Evolutionary conservation across 2,797 vertebrate genomes (phyloP).

Genomic region (Lindbergichthys nudifrons): DNA sequence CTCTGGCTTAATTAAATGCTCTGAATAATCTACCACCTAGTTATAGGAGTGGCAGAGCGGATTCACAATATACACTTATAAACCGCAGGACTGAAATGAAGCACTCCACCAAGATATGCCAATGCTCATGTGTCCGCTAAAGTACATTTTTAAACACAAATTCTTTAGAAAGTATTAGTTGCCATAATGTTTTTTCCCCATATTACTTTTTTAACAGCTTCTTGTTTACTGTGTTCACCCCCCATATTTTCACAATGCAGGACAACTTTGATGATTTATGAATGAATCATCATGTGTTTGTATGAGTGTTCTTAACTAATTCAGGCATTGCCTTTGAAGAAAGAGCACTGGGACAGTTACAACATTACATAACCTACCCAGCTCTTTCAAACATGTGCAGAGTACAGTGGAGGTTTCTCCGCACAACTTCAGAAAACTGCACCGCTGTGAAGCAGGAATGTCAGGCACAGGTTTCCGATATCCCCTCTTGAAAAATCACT

Average conservation of each 20-base stretch:
- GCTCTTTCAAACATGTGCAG: slow-evolving; percentile 40
- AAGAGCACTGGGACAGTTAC: slow-evolving; percentile 44
- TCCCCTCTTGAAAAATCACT: slow-evolving; percentile 57
- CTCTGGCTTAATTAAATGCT: background rate
- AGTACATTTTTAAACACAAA: background rate
- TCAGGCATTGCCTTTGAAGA: slow-evolving; percentile 58
- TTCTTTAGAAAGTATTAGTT: background rate
- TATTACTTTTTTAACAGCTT: slow-evolving; percentile 30
- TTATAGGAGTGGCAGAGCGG: background rate
- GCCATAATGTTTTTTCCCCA: background rate
- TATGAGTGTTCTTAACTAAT: slow-evolving; percentile 44
- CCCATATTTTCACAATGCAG: slow-evolving; percentile 42
- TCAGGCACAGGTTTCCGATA: slow-evolving; percentile 52
- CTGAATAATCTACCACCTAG: background rate
- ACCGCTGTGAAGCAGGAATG: slow-evolving; percentile 51
- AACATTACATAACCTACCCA: slow-evolving; percentile 44
- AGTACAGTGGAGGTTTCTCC: slow-evolving; percentile 22
- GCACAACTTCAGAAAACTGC: slow-evolving; percentile 34
- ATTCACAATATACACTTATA: background rate
- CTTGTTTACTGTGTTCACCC: slow-evolving; percentile 31
- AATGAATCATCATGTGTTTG: slow-evolving; percentile 49
- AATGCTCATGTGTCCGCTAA: background rate
- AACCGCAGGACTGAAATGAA: background rate
- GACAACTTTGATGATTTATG: slow-evolving; percentile 64
- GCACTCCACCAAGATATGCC: background rate